These are phyloP conservation scores for Anniella stebbinsi DNA, from an alignment of 2,797 vertebrate genomes.

Conservation along the genomic window DNA sequence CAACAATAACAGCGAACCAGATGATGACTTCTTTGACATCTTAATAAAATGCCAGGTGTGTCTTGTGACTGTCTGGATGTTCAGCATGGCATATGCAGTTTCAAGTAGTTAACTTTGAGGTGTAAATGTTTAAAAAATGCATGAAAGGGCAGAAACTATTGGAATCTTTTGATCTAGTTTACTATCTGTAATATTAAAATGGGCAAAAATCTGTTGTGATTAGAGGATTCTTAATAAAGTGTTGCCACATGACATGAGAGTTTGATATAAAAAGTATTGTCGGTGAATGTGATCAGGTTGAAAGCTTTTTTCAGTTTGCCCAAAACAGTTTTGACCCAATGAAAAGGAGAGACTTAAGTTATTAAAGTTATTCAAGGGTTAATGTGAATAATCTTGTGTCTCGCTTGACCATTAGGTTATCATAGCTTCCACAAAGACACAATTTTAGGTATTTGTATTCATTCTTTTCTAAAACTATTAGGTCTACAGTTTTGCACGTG, in stretches of 20 bases:
- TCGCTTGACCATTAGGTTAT: too few relatives aligned
- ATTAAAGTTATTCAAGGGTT: too few relatives aligned
- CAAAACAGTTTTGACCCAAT: not conserved
- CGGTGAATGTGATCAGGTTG: not conserved
- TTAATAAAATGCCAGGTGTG: conserved; percentile 94
- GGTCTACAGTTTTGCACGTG: not conserved
- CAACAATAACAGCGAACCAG: conserved; percentile 83
- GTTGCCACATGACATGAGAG: too few relatives aligned
- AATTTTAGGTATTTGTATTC: not conserved
- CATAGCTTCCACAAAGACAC: not conserved
- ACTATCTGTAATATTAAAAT: not conserved
- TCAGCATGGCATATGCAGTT: not conserved
- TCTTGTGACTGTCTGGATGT: not conserved
- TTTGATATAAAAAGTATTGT: not conserved
- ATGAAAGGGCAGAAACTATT: not conserved
- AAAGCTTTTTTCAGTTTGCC: not conserved
- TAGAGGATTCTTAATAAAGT: not conserved
- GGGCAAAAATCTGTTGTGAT: not conserved
- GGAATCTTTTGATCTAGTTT: not conserved
- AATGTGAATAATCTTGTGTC: too few relatives aligned
- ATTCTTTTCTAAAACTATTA: not conserved
- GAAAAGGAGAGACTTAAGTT: too few relatives aligned
- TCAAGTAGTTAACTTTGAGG: not conserved
- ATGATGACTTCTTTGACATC: conserved; percentile 95
- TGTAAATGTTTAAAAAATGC: not conserved